Base-by-base conservation (phyloP, 2,888 invertebrate species). In the Petrolisthes manimaculis region DNA sequence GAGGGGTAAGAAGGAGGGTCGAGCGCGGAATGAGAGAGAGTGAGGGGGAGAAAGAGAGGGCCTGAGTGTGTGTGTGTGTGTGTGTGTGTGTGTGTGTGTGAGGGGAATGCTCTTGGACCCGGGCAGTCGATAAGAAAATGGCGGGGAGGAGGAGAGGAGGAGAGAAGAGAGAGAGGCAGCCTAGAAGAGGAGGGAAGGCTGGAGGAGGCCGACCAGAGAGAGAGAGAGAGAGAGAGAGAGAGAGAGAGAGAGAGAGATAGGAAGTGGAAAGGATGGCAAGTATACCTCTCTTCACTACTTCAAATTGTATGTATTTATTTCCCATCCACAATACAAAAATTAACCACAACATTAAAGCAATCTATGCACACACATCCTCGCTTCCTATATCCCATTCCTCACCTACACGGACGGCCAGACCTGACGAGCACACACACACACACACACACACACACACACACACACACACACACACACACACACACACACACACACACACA, bases 71-170 rank as follows among this genome's bases (percentile, higher is more conserved):
- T 74, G 74, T 74, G 74, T 74, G 74, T 74, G 74, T 74, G 74
- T 74, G 74, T 74, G 74, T 21, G 74, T 74, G n/a, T 74, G 74
- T 74, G 74, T 74, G 74, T 74, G 74, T 74, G 74, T 74, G 74
- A 61, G 61, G 77, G 77, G 51, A 77, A 79, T 21, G 79, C 54
- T 79, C 80, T 24, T 56, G 21, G 24, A 12, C 80, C 77, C 24
- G 77, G 77, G 37, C 14, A 56, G 56, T 80, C 21, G 56, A 6
- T 80, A 80, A 56, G 80, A 80, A 80, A 80, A 80, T 80, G 80
- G 80, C 80, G 79, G 21, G 80, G 56, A 55, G 56, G 21, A 24
- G 54, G 24, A 55, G 56, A 56, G 51, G 80, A 21, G 80, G 80
- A 79, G 56, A 12, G 61, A 61, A 18, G 61, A 55, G 80, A 79